A percentile compares a stretch with the other conserved stretches of the same genome.
These are phyloP conservation scores for Myiagra hebetior DNA, from an alignment of 2,113 vertebrate species.

Conservation along the genomic window DNA sequence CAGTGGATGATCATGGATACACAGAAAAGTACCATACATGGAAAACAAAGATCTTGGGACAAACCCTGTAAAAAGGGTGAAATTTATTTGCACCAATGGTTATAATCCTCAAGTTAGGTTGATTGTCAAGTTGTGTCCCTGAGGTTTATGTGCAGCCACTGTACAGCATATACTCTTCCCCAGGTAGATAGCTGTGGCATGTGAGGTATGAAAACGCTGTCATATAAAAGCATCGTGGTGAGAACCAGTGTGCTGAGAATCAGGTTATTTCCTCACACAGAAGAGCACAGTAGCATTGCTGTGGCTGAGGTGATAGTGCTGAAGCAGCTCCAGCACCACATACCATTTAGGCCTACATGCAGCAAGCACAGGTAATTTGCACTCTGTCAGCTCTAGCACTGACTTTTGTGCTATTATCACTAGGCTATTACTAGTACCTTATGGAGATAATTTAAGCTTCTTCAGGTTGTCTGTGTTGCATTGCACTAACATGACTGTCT, in stretches of 20 bases:
- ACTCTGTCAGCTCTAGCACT: background rate
- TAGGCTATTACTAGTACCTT: background rate
- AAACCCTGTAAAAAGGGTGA: background rate
- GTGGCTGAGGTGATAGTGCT: background rate
- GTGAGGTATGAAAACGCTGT: background rate
- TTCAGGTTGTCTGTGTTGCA: background rate
- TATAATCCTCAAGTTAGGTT: rapidly evolving
- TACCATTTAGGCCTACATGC: rapidly evolving
- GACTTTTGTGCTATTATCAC: background rate
- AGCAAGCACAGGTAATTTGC: background rate
- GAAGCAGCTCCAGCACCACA: background rate
- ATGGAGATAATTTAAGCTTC: background rate
- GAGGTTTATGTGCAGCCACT: background rate
- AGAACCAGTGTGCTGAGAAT: background rate
- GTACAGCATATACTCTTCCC: background rate
- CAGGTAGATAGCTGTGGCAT: background rate
- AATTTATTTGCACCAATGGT: background rate
- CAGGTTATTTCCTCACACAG: background rate
- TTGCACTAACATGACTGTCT: background rate
- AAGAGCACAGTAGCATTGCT: background rate
- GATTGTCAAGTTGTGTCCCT: background rate
- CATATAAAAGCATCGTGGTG: background rate
- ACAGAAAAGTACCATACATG: background rate
- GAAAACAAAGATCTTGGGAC: background rate
- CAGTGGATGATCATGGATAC: background rate